phyloP scores from a whole-genome alignment of 2,888 invertebrate genomes.

The Eurytoma californica region DNA sequence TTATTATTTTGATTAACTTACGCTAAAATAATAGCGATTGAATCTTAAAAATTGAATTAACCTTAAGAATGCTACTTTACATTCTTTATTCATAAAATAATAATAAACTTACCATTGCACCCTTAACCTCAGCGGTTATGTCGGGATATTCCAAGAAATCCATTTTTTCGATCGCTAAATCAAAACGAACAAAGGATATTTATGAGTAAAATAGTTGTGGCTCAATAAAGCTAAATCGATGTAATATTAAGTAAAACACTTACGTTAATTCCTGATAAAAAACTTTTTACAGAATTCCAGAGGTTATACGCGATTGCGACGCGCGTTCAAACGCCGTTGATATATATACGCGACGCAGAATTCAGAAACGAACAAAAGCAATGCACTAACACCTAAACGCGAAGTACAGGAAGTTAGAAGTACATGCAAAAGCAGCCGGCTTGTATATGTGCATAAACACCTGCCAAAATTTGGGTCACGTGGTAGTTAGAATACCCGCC shows the following conservation, averaged over 20 bases:
- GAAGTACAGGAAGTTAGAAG: neutral
- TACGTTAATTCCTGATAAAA: neutral
- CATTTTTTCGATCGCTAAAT: constrained; percentile 73
- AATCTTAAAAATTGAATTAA: no score
- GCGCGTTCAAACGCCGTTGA: constrained; percentile 28
- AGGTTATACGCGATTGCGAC: constrained; percentile 4
- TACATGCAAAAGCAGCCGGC: neutral
- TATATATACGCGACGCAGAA: no score
- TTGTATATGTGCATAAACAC: neutral
- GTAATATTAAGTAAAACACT: no score
- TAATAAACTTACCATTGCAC: constrained; percentile 84
- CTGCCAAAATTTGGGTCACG: neutral
- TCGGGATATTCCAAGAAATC: constrained; percentile 94
- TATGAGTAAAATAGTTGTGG: neutral
- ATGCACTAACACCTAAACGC: neutral
- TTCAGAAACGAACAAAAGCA: constrained; percentile 12
- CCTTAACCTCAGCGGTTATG: constrained; percentile 88
- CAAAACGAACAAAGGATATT: neutral
- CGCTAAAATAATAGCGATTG: no score
- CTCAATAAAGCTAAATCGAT: no score
- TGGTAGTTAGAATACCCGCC: no score
- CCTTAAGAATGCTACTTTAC: neutral
- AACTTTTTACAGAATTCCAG: neutral
- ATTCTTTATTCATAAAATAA: neutral
- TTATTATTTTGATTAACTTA: neutral